Percentiles rank a stretch among this genome's conserved stretches.
Conservation (phyloP, 2,888 invertebrate species). For the Coremacera marginata region DNA sequence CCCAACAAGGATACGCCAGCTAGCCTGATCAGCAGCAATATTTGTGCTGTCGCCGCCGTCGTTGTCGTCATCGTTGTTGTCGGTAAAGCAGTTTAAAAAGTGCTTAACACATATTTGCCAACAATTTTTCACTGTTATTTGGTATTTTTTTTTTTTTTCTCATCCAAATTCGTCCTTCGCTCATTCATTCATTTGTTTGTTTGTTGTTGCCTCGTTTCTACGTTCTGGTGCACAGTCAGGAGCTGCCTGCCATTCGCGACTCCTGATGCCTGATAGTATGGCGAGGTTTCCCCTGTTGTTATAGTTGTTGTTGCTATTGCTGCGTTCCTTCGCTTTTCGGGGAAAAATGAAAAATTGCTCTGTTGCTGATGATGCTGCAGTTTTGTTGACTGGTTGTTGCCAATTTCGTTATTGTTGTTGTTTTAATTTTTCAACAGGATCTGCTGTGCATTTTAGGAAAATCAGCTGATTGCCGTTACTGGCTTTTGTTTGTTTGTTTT, state of each 20-base stretch:
- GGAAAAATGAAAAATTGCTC: constrained; percentile 60
- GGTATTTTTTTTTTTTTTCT: constrained; percentile 28
- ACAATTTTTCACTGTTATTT: constrained; percentile 62
- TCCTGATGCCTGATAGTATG: not conserved
- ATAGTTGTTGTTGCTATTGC: constrained; percentile 4
- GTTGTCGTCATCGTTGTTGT: constrained; percentile 42
- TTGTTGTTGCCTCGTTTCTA: constrained; percentile 39
- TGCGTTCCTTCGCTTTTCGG: constrained; percentile 46
- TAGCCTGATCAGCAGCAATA: constrained; percentile 8
- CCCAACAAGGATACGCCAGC: constrained; percentile 10
- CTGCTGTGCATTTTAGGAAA: constrained; percentile 41
- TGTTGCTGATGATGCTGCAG: constrained; percentile 45
- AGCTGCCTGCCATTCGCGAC: not conserved
- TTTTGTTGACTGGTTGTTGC: constrained; percentile 9
- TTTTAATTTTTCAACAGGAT: constrained; percentile 18
- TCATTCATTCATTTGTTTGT: constrained; percentile 50
- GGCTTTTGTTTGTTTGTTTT: not conserved
- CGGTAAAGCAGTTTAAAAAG: constrained; percentile 66
- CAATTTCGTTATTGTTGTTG: not conserved
- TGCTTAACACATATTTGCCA: constrained; percentile 68
- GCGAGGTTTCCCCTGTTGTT: constrained; percentile 14
- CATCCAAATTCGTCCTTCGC: constrained; percentile 27
- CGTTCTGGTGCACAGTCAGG: constrained; percentile 22
- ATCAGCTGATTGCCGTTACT: constrained; percentile 45
- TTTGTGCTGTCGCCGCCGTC: constrained; percentile 14